phyloP scores from a whole-genome alignment of 2,797 vertebrate genomes.

The Spheniscus humboldti region DNA sequence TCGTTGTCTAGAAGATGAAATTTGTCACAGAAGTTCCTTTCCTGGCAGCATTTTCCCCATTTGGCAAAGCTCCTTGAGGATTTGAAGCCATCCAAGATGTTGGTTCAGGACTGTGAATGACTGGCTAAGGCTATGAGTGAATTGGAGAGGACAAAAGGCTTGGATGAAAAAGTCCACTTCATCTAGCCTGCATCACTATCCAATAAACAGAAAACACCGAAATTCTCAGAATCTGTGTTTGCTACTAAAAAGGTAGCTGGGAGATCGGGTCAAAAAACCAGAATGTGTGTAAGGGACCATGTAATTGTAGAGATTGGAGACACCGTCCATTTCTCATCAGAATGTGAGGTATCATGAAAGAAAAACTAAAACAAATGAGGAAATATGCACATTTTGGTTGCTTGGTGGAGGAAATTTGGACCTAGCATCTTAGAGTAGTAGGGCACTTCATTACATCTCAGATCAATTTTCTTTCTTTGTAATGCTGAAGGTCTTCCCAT shows the following conservation, averaged over 20 bases:
- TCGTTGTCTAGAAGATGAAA: background rate
- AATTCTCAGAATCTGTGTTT: background rate
- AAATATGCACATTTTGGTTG: background rate
- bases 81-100: background rate
- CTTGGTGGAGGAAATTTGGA: background rate
- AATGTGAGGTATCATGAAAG: background rate
- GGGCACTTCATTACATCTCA: background rate
- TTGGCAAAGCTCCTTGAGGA: background rate
- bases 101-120: background rate
- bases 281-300: background rate
- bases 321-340: background rate
- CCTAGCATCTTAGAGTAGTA: background rate
- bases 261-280: accelerated
- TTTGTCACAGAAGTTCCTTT: background rate
- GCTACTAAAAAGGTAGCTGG: background rate
- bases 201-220: background rate
- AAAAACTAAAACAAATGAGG: background rate
- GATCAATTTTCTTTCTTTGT: background rate
- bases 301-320: background rate
- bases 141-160: background rate
- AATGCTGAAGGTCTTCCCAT: background rate
- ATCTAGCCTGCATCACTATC: background rate
- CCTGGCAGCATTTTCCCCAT: background rate
- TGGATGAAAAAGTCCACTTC: background rate
- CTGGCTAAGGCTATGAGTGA: background rate